These are phyloP conservation scores for Leucania comma DNA, from an alignment of 2,888 invertebrate genomes.

Conservation along the genomic window DNA sequence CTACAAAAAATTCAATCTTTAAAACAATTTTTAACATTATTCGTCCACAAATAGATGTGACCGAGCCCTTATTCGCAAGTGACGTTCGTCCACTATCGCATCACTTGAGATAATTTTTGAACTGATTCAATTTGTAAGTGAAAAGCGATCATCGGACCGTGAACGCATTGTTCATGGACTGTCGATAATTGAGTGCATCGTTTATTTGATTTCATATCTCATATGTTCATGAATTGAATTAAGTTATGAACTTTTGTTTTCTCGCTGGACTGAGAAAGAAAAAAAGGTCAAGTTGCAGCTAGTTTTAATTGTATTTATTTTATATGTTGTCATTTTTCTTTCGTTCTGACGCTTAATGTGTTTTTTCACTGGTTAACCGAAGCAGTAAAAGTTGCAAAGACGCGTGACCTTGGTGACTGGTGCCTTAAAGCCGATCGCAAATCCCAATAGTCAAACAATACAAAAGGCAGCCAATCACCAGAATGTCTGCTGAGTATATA, in stretches of 20 bases:
- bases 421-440: neutral
- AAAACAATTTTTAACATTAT: neutral
- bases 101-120: conserved; percentile 58
- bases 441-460: neutral
- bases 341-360: neutral
- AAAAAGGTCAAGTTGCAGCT: conserved; percentile 2
- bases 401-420: too few species aligned
- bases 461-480: conserved; percentile 19
- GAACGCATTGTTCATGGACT: conserved; percentile 41
- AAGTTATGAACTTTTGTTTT: conserved; percentile 20
- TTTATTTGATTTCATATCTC: conserved; percentile 38
- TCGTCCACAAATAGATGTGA: neutral
- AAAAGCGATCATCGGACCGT: conserved; percentile 48
- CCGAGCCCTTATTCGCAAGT: neutral
- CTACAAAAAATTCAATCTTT: too few species aligned
- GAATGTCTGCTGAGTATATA: conserved; percentile 5
- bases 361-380: too few species aligned
- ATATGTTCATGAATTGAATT: conserved; percentile 33
- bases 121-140: conserved; percentile 57
- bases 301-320: neutral
- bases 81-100: conserved; percentile 34
- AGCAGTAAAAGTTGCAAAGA: too few species aligned
- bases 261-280: neutral
- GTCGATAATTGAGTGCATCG: conserved; percentile 35
- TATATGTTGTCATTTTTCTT: neutral